A percentile compares a stretch with the other conserved stretches of the same genome.
Conservation (phyloP, 2,113 vertebrate genomes). For the Perognathus longimembris region DNA sequence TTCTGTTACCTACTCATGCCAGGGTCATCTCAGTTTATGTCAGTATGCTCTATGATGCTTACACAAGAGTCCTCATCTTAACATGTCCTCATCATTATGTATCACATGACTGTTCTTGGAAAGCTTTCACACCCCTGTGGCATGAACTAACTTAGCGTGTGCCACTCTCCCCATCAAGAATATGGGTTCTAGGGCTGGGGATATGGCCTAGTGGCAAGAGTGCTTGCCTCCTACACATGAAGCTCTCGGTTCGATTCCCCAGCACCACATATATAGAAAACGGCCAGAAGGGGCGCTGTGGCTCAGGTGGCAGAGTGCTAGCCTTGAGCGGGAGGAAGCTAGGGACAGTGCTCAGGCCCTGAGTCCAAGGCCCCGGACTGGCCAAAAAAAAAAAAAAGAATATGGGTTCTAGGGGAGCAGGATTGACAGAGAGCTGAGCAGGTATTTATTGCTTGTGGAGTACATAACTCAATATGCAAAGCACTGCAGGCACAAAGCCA, state of each 20-base stretch:
- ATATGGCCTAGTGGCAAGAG: too few relatives aligned
- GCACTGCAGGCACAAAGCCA: accelerated
- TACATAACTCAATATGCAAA: background rate
- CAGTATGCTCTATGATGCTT: background rate
- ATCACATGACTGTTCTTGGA: background rate
- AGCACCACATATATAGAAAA: too few relatives aligned
- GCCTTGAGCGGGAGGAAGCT: too few relatives aligned
- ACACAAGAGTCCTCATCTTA: too few relatives aligned
- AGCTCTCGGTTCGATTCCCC: too few relatives aligned
- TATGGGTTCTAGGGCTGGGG: background rate
- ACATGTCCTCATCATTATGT: background rate
- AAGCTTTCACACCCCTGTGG: background rate
- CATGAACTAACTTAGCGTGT: background rate
- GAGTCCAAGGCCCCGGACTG: too few relatives aligned
- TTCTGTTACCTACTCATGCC: background rate
- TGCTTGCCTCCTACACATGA: too few relatives aligned
- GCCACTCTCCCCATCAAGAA: background rate
- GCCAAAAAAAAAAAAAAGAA: too few relatives aligned
- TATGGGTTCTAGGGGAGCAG: background rate
- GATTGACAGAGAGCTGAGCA: background rate
- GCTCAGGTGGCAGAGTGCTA: too few relatives aligned
- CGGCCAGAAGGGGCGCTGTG: too few relatives aligned
- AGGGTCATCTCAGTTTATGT: background rate
- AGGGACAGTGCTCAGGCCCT: too few relatives aligned
- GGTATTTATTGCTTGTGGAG: background rate